phyloP scores from a whole-genome alignment of 2,888 invertebrate genomes.

The Zeuzera pyrina region DNA sequence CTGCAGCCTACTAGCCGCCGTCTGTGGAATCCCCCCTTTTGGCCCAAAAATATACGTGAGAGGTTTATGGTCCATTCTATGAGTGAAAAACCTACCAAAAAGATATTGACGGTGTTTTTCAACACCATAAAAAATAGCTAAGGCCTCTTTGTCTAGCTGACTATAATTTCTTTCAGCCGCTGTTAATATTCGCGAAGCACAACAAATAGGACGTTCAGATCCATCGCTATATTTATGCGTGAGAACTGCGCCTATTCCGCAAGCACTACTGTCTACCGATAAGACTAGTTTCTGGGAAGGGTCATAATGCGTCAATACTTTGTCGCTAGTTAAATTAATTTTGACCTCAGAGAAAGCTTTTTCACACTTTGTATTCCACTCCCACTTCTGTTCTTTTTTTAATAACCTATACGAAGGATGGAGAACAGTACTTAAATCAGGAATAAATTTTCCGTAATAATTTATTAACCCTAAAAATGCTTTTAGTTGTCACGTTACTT shows the following conservation, averaged over 20 bases:
- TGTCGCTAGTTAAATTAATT: conserved; percentile 1
- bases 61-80: conserved; percentile 40
- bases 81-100: conserved; percentile 19
- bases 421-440: conserved; percentile 5
- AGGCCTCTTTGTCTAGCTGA: conserved; percentile 22
- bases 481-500: background rate
- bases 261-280: conserved; percentile 18
- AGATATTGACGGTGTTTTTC: conserved; percentile 19
- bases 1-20: too few species aligned
- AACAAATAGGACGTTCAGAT: conserved; percentile 15
- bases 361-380: conserved; percentile 4
- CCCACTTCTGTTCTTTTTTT: too few species aligned
- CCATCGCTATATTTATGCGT: conserved; percentile 13
- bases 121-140: conserved; percentile 20
- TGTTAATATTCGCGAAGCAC: conserved; percentile 17
- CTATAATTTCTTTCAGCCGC: conserved; percentile 19
- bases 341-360: conserved; percentile 9
- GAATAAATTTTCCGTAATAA: conserved; percentile 13
- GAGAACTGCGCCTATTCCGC: conserved; percentile 19
- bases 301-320: conserved; percentile 11
- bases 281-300: conserved; percentile 10
- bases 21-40: too few species aligned
- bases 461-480: conserved; percentile 7
- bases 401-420: conserved; percentile 4
- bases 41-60: conserved; percentile 32